Percentiles rank a stretch among this genome's conserved stretches.
Evolutionary conservation across 2,888 invertebrate species (phyloP).

Genomic region (Linnaemya vulpina): DNA sequence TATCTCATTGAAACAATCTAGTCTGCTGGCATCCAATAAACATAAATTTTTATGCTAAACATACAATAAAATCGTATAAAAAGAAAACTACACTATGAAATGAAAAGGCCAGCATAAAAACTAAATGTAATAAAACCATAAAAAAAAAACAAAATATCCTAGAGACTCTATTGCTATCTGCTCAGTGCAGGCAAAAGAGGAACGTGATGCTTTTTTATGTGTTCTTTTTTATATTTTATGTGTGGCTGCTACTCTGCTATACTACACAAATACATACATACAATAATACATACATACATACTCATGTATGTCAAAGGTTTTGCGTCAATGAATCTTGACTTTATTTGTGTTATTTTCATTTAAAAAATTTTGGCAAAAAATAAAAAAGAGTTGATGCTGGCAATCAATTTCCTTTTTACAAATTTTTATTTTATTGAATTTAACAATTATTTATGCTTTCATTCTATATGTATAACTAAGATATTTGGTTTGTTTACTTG

Average conservation of each 20-base stretch:
- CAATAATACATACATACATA: too few relatives aligned
- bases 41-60: slow-evolving; percentile 57
- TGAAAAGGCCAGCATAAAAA: not conserved
- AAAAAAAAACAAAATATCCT: slow-evolving; percentile 9
- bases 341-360: not conserved
- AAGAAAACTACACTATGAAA: slow-evolving; percentile 45
- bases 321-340: slow-evolving; percentile 40
- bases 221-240: not conserved
- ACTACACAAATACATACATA: too few relatives aligned
- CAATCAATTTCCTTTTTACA: slow-evolving; percentile 53
- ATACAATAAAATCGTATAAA: slow-evolving; percentile 63
- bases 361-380: not conserved
- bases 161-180: slow-evolving; percentile 26
- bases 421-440: slow-evolving; percentile 64
- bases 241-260: not conserved
- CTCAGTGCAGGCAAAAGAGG: slow-evolving; percentile 39
- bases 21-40: slow-evolving; percentile 22
- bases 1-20: slow-evolving; percentile 8
- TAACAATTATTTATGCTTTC: slow-evolving; percentile 10
- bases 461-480: slow-evolving; percentile 22
- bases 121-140: not conserved
- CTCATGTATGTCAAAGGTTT: slow-evolving; percentile 38
- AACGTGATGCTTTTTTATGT: slow-evolving; percentile 55
- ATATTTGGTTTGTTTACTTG: slow-evolving; percentile 26
- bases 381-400: slow-evolving; percentile 37